Evolutionary conservation across 2,113 vertebrate genomes (phyloP), one percentile per base, ranked within the genome.

Genomic region (Lonchura striata): DNA sequence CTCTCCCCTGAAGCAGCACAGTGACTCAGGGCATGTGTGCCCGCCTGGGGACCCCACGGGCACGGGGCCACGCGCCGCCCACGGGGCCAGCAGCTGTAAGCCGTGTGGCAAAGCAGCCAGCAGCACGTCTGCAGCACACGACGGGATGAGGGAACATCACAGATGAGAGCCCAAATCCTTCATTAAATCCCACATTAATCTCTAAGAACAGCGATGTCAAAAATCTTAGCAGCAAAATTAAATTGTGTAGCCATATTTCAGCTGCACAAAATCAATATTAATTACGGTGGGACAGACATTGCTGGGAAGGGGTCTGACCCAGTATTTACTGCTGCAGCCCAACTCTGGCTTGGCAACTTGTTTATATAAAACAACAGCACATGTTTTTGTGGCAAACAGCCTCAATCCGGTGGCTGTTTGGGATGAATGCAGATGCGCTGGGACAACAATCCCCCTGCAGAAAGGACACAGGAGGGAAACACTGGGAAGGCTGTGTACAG

Each of bases 171-270:
- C 87, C 80, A 96, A 96, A 97, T 95, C 96, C 92, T 76, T 90
- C 94, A 90, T 95, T 97, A 95, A 97, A 95, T 85, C 92, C 95
- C 86, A 70, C 59, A 77, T 93, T 97, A 96, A 96, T 96, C 94
- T 96, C 92, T 53, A 89, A 86, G 94, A 96, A 87, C 90, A 93
- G 86, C 53, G 2, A 95, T 93, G 95, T 97, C 96, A 97, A 94
- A 96, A 97, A 95, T 95, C 96, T 96, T 94, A 97, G 92, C 94
- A 94, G 92, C 92, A 95, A 97, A 97, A 96, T 97, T 96, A 96
- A 95, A 94, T 94, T 59, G 64, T 94, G 77, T 80, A 90, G 87
- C 91, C 93, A 65, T 97, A 92, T 97, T 97, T 97, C 92, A 90
- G 94, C 95, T 91, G 92, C 90, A 90, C 57, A 95, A 91, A 95